Percentiles rank a stretch among this genome's conserved stretches.
These are phyloP conservation scores for Chitala chitala DNA, from an alignment of 2,113 vertebrate genomes.

Conservation along the genomic window DNA sequence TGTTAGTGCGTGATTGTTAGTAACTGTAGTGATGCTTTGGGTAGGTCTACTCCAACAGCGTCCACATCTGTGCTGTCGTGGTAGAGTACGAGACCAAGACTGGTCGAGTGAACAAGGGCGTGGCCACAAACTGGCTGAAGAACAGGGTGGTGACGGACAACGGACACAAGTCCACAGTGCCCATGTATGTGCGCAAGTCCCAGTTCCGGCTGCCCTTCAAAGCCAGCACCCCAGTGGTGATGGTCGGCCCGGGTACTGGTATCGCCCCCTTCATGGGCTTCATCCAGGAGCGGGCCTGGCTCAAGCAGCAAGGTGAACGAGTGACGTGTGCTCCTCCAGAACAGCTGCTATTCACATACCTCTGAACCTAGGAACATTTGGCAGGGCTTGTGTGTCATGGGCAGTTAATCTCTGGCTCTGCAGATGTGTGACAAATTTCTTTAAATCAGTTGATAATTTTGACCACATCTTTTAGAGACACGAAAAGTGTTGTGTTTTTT, in stretches of 20 bases:
- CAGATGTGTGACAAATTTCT: too few relatives aligned
- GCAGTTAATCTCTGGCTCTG: too few relatives aligned
- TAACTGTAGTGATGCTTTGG: neutral
- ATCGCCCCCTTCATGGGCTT: constrained; percentile 78
- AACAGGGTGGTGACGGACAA: constrained; percentile 60
- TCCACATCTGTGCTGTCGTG: constrained; percentile 72
- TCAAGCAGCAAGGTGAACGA: constrained; percentile 69
- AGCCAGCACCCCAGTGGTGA: constrained; percentile 66
- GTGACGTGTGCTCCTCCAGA: neutral
- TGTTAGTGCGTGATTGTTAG: neutral
- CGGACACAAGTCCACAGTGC: constrained; percentile 58
- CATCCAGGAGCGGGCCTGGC: constrained; percentile 77
- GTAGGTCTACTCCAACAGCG: constrained; percentile 67
- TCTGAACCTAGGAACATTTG: too few relatives aligned
- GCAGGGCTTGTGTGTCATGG: too few relatives aligned
- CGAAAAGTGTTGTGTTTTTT: too few relatives aligned
- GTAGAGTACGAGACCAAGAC: constrained; percentile 73
- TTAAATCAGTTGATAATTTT: too few relatives aligned
- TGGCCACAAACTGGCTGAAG: constrained; percentile 77
- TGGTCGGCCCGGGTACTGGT: constrained; percentile 77
- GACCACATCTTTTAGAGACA: too few relatives aligned
- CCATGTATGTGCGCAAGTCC: constrained; percentile 78
- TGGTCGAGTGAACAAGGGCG: constrained; percentile 68
- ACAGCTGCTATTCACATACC: neutral
- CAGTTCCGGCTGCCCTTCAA: constrained; percentile 82